Percentiles rank a stretch among this genome's conserved stretches.
These are phyloP conservation scores for Liparis tanakae DNA, from an alignment of 2,797 vertebrate genomes.

Conservation along the genomic window DNA sequence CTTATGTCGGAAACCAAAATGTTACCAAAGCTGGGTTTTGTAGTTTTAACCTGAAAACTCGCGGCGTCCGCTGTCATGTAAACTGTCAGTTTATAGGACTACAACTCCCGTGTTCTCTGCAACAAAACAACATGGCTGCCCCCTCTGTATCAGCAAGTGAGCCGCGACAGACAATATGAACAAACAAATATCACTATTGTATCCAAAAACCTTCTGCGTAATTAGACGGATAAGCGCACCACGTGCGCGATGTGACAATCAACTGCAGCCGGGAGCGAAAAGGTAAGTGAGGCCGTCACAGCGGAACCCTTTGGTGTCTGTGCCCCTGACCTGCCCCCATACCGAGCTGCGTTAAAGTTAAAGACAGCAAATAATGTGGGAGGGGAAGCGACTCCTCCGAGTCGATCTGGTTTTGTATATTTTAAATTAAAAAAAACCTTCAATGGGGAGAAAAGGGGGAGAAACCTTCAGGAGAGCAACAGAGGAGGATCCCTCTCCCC, in stretches of 20 bases:
- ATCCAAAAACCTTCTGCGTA: constrained; percentile 28
- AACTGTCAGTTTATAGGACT: constrained; percentile 57
- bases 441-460: too few species aligned
- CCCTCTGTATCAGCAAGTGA: constrained; percentile 49
- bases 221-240: constrained; percentile 64
- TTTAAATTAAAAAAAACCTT: too few species aligned
- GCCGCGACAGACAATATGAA: constrained; percentile 57
- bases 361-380: not conserved
- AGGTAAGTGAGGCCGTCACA: constrained; percentile 41
- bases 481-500: too few species aligned
- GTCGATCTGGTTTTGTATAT: not conserved
- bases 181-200: constrained; percentile 48
- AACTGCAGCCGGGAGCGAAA: constrained; percentile 44
- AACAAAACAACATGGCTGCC: constrained; percentile 75
- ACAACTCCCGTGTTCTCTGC: constrained; percentile 64
- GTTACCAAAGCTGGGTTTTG: constrained; percentile 52
- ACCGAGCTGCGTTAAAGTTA: not conserved
- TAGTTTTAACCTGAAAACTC: constrained; percentile 37
- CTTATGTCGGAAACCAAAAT: not conserved
- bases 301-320: not conserved
- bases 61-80: accelerated
- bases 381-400: too few species aligned
- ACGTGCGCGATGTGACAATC: constrained; percentile 30
- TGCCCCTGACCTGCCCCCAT: not conserved
- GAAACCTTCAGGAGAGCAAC: too few species aligned